These are phyloP conservation scores for Dynastes maya DNA, from an alignment of 2,888 invertebrate genomes.

Conservation along the genomic window DNA sequence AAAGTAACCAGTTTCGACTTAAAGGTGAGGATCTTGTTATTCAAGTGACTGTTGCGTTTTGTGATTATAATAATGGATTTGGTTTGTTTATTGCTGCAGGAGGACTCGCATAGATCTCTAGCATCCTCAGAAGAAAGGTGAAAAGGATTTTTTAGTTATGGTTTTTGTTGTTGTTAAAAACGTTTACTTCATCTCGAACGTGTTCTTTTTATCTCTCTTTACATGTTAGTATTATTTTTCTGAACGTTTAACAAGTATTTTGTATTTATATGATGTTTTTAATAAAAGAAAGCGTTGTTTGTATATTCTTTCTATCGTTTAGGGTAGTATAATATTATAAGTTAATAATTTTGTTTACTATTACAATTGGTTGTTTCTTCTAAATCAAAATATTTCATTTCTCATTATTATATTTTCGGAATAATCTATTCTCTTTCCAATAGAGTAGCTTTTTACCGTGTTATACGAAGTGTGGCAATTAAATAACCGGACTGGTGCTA, in stretches of 20 bases:
- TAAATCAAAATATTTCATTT: no score
- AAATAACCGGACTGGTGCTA: no score
- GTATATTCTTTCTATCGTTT: not conserved
- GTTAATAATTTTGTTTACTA: no score
- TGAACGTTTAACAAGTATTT: constrained; percentile 24
- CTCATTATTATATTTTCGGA: no score
- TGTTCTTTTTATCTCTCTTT: constrained; percentile 28
- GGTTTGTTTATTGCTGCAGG: constrained; percentile 32
- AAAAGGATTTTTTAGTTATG: constrained; percentile 16
- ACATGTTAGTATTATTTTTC: constrained; percentile 35
- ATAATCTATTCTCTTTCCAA: no score
- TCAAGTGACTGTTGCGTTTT: not conserved
- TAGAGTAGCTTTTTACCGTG: no score
- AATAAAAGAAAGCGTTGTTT: constrained; percentile 29
- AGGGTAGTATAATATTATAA: no score
- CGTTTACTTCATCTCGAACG: constrained; percentile 31
- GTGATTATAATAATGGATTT: not conserved
- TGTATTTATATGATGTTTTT: constrained; percentile 35
- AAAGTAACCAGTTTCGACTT: constrained; percentile 49
- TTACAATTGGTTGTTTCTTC: no score
- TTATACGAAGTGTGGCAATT: no score
- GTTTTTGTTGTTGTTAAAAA: not conserved
- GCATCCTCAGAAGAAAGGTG: constrained; percentile 47
- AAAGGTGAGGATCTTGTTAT: constrained; percentile 33
- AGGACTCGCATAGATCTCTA: constrained; percentile 49